Percentiles rank a stretch among this genome's conserved stretches.
Evolutionary conservation across 2,113 vertebrate genomes (phyloP).

Genomic region (Macrotus californicus): DNA sequence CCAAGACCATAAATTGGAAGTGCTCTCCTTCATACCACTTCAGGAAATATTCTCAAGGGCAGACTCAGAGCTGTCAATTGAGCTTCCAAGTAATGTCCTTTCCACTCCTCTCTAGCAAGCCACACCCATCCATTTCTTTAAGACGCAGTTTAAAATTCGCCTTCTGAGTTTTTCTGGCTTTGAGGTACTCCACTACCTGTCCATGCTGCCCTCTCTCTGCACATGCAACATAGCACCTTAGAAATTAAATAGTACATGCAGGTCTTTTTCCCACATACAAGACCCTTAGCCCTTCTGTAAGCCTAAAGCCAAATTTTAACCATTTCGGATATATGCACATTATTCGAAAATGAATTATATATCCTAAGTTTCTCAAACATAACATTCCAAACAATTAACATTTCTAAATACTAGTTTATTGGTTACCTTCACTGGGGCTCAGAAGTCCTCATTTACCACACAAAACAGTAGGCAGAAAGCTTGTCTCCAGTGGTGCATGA

Average conservation of each 20-base stretch:
- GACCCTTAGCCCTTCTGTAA: background rate
- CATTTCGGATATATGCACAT: background rate
- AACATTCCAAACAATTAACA: constrained; percentile 21
- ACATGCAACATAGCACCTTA: background rate
- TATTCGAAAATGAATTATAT: constrained; percentile 30
- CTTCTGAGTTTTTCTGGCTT: background rate
- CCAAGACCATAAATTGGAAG: constrained; percentile 7
- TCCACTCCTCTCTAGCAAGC: background rate
- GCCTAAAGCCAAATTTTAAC: constrained; percentile 19
- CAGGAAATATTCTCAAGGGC: background rate
- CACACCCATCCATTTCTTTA: background rate
- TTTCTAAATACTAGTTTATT: constrained; percentile 43
- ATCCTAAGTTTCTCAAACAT: constrained; percentile 35
- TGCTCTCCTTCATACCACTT: background rate
- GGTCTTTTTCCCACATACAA: background rate
- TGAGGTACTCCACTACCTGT: background rate
- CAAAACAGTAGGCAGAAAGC: background rate
- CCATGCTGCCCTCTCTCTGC: background rate
- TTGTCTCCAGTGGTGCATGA: background rate
- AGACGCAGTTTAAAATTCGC: background rate
- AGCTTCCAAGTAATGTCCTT: background rate
- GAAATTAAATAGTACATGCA: background rate
- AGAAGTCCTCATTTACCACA: constrained; percentile 4
- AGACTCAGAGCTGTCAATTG: background rate
- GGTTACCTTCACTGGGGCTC: background rate